Base-by-base conservation (phyloP, 1,140 invertebrate genomes). In the Gonioctena quinquepunctata region DNA sequence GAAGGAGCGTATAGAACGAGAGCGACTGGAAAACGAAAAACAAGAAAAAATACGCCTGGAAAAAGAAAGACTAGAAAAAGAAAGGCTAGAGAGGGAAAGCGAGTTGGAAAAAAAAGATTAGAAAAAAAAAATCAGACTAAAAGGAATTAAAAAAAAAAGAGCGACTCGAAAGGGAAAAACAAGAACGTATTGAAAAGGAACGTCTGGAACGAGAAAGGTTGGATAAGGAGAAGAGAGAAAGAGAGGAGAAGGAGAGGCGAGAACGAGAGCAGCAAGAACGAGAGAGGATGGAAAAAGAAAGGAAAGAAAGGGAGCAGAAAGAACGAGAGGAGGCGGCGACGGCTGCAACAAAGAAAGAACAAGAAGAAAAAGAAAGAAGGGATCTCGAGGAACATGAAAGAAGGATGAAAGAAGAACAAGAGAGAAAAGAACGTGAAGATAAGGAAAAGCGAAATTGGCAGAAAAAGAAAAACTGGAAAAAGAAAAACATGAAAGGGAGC, bases 21-120 rank as follows among this genome's bases (percentile, higher is more conserved):
- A 83, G 63, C 64, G 73, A 11, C 56, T 76, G 3, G 82, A 85
- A 60, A 86, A 86, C 70, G 87, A 87, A 68, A 83, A 85, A 67
- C 80, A 84, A 70, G 83, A 83, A 69, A 75, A 69, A 64, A 80
- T 85, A 71, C 84, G 83, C 79, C 64, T 78, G 13, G 83, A 86
- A 72, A 76, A 81, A 66, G 80, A 84, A 62, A 83, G 56, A 52
- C 60, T 74, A 74, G 82, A 84, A 28, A 72, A 76, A 18, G 77
- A 82, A 42, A 50, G 71, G 19, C 48, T 79, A 50, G 77, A 83
- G 73, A 70, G 78, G 3, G 79, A 83, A 50, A 73, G 78, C 64
- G 68, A 75, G 52, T 66, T 80, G 16, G 79, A 81, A 23, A 81
- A 78, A 62, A 80, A 69, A 69, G 83, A 83, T 64, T 82, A 81